Conservation (phyloP, 2,113 vertebrate genomes). For the Dromaius novaehollandiae region DNA sequence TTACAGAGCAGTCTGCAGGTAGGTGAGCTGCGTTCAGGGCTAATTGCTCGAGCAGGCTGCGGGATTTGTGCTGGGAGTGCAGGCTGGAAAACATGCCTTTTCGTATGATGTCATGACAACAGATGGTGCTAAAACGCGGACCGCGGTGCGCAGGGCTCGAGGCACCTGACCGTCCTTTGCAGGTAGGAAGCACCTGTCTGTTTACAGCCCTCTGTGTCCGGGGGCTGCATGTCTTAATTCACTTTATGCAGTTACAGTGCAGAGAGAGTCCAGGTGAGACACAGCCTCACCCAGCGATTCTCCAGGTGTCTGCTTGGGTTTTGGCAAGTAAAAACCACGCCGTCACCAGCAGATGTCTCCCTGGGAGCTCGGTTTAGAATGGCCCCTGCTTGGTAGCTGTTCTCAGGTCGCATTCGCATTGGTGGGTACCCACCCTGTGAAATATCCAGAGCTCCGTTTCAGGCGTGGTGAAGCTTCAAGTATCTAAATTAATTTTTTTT, state of each 20-base stretch:
- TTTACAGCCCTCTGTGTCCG: background rate
- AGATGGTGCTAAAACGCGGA: constrained; percentile 38
- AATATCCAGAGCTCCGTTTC: background rate
- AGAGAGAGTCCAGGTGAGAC: background rate
- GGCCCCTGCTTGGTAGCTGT: background rate
- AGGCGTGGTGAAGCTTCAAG: background rate
- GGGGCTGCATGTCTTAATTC: background rate
- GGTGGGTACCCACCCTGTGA: background rate
- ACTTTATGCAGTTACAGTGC: background rate
- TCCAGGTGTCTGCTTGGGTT: background rate
- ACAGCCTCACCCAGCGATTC: rapidly evolving
- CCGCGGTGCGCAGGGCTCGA: background rate
- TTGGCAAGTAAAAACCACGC: background rate
- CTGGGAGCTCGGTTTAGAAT: background rate
- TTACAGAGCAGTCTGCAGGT: background rate
- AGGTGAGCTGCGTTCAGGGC: background rate
- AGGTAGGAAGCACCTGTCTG: background rate
- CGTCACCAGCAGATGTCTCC: background rate
- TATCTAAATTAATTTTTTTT: background rate
- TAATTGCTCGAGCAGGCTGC: background rate
- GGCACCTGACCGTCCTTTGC: background rate
- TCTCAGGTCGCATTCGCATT: background rate
- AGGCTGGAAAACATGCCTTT: background rate
- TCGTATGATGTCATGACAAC: background rate
- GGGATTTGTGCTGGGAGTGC: background rate